Evolutionary conservation across 1,140 invertebrate genomes (phyloP).

Genomic region (Brachionus rubens): DNA sequence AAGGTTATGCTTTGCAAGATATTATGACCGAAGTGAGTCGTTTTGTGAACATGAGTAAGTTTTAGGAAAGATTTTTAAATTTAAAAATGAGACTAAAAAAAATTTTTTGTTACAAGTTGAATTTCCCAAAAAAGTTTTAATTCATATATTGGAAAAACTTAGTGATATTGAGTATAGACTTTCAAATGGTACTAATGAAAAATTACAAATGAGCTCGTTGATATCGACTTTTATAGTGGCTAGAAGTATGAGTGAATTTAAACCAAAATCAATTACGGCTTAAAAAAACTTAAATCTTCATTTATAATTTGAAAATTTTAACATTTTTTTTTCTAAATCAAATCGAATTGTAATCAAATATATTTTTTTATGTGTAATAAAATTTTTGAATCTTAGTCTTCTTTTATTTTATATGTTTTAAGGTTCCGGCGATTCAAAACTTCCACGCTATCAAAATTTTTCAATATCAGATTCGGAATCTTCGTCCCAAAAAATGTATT

Average conservation of each 20-base stretch:
- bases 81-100: constrained; percentile 13
- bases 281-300: background rate
- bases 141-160: constrained; percentile 74
- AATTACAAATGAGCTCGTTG: constrained; percentile 76
- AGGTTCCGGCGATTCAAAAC: too few relatives aligned
- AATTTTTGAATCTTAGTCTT: too few relatives aligned
- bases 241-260: constrained; percentile 10
- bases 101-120: constrained; percentile 66
- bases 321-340: background rate
- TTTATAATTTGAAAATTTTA: background rate
- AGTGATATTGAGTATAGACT: constrained; percentile 76
- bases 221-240: constrained; percentile 68
- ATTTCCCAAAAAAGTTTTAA: constrained; percentile 71
- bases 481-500: too few relatives aligned
- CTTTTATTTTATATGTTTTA: too few relatives aligned
- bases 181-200: constrained; percentile 73
- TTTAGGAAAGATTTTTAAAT: background rate
- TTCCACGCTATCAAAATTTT: too few relatives aligned
- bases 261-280: background rate
- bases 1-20: constrained; percentile 83
- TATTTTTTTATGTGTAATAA: too few relatives aligned
- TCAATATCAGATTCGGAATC: too few relatives aligned
- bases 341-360: background rate
- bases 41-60: constrained; percentile 76
- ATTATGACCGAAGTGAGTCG: constrained; percentile 82